A percentile compares a stretch with the other conserved stretches of the same genome.
These are phyloP conservation scores for Babyrousa celebensis DNA, from an alignment of 2,797 vertebrate genomes.

Conservation along the genomic window DNA sequence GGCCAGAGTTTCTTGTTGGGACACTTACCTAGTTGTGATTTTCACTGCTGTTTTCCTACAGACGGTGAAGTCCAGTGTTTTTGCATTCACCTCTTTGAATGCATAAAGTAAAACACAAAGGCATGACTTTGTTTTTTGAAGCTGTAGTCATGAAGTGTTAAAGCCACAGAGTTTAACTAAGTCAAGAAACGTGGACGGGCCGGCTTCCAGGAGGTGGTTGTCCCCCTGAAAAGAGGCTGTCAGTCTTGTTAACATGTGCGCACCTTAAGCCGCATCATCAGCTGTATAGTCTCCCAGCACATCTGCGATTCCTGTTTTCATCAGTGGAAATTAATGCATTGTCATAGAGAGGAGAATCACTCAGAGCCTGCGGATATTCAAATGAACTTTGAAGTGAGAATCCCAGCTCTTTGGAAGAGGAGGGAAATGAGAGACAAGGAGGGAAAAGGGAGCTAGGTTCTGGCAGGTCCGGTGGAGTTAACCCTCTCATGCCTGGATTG, in stretches of 20 bases:
- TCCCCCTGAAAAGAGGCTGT: neutral
- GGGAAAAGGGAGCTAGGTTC: neutral
- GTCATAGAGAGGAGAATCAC: neutral
- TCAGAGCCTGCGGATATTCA: accelerated
- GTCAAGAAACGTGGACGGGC: neutral
- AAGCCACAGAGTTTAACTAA: neutral
- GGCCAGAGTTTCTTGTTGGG: neutral
- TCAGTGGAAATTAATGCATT: neutral
- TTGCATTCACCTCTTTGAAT: neutral
- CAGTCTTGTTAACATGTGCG: accelerated
- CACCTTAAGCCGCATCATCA: accelerated
- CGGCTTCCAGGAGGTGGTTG: neutral
- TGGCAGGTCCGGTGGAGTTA: neutral
- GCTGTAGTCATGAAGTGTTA: neutral
- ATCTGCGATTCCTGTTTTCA: neutral
- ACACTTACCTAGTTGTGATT: too few species aligned
- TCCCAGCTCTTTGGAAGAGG: neutral
- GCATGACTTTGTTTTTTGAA: neutral
- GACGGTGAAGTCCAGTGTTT: neutral
- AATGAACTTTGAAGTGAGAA: neutral
- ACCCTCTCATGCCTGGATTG: neutral
- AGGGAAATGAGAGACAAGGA: neutral
- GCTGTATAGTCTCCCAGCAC: neutral
- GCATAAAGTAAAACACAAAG: neutral
- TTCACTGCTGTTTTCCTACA: neutral